These are phyloP conservation scores for Chloropsis hardwickii DNA, from an alignment of 2,113 vertebrate species.

Conservation along the genomic window DNA sequence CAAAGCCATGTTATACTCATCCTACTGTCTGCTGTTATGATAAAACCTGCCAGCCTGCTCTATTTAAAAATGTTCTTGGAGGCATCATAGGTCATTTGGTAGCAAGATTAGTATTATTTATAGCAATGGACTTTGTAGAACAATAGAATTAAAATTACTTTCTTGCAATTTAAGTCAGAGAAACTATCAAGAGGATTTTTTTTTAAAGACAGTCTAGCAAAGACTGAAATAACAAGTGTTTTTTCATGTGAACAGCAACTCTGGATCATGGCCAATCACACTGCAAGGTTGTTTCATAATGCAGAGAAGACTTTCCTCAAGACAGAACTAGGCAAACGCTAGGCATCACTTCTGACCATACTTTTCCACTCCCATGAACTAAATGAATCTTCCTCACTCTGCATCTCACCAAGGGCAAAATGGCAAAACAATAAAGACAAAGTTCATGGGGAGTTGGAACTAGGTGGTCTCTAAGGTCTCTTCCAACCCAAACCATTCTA, in stretches of 20 bases:
- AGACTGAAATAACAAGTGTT: neutral
- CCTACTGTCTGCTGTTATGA: neutral
- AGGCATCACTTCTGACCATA: neutral
- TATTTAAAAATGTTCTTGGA: slow-evolving; percentile 16
- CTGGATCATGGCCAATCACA: neutral
- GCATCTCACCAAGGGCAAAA: neutral
- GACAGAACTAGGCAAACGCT: neutral
- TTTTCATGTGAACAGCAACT: neutral
- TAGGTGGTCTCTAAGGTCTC: neutral
- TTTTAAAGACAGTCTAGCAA: neutral
- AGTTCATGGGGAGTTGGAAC: neutral
- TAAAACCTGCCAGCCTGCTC: neutral
- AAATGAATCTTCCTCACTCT: neutral
- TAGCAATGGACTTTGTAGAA: neutral
- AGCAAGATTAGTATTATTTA: neutral
- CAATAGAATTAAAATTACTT: neutral
- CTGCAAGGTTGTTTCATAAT: neutral
- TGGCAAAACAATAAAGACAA: neutral
- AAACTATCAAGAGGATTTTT: neutral
- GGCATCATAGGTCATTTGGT: neutral
- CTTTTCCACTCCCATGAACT: neutral
- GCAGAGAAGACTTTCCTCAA: neutral
- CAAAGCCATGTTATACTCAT: neutral
- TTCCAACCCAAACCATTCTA: neutral
- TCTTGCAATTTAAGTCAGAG: neutral